Evolutionary conservation across 2,888 invertebrate genomes (phyloP).

Genomic region (Hoplodrina blanda): DNA sequence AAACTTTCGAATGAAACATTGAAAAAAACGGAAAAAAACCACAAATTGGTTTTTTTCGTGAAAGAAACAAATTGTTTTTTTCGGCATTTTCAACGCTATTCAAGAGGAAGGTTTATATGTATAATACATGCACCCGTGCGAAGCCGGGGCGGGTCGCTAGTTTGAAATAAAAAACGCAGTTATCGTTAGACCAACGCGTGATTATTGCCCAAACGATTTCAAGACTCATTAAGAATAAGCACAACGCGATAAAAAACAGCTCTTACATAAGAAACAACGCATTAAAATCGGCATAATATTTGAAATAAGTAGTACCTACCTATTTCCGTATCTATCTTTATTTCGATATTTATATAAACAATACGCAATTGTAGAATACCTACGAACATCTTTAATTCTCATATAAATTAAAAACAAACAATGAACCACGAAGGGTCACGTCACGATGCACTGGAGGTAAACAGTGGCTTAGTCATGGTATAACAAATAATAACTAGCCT

Average conservation of each 20-base stretch:
- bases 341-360: conserved; percentile 35
- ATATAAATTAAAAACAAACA: conserved; percentile 37
- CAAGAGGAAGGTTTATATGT: no score
- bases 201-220: conserved; percentile 45
- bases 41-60: no score
- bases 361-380: conserved; percentile 25
- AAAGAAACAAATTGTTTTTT: no score
- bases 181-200: conserved; percentile 46
- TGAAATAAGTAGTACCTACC: conserved; percentile 5
- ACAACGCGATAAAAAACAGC: conserved; percentile 33
- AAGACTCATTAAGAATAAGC: conserved; percentile 34
- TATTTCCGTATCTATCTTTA: conserved; percentile 32
- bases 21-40: no score
- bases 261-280: conserved; percentile 26
- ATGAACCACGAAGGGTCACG: conserved; percentile 25
- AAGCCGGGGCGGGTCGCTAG: no score
- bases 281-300: conserved; percentile 20
- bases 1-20: no score
- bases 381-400: conserved; percentile 17
- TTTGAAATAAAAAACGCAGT: background rate
- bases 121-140: no score
- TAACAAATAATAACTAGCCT: conserved; percentile 36
- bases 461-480: conserved; percentile 51
- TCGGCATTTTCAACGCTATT: no score
- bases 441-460: conserved; percentile 31